Conservation (phyloP, 2,113 vertebrate species). For the Rattus norvegicus region DNA sequence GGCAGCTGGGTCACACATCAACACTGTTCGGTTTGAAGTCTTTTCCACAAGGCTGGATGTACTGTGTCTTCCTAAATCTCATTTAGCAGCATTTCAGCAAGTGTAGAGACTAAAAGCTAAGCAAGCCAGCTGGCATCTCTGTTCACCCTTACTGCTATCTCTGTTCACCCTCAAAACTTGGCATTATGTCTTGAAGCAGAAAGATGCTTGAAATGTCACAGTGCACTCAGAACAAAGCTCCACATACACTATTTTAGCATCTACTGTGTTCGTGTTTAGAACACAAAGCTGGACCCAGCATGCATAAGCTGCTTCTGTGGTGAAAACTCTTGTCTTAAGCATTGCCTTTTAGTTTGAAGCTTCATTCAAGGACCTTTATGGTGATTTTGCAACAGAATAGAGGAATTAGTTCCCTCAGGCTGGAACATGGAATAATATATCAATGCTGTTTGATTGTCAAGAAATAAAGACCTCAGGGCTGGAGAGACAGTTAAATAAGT, state of each 20-base stretch:
- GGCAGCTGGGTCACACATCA: conserved; percentile 25
- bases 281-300: conserved; percentile 27
- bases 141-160: conserved; percentile 59
- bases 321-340: conserved; percentile 27
- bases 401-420: not conserved
- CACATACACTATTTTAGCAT: conserved; percentile 15
- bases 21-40: conserved; percentile 39
- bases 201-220: not conserved
- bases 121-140: conserved; percentile 26
- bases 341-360: conserved; percentile 4
- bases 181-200: conserved; percentile 43
- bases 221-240: not conserved
- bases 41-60: conserved; percentile 58
- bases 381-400: not conserved
- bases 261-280: conserved; percentile 48
- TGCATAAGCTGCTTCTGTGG: not conserved
- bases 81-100: conserved; percentile 63
- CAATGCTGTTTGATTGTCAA: not conserved
- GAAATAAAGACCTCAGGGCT: not conserved
- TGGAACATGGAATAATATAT: not conserved
- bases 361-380: conserved; percentile 14
- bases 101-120: conserved; percentile 32
- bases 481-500: no score
- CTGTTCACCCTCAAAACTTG: conserved; percentile 65
- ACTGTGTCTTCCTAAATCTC: conserved; percentile 64